These are phyloP conservation scores for Phylloscopus trochiloides DNA, from an alignment of 2,113 vertebrate species.

Conservation along the genomic window DNA sequence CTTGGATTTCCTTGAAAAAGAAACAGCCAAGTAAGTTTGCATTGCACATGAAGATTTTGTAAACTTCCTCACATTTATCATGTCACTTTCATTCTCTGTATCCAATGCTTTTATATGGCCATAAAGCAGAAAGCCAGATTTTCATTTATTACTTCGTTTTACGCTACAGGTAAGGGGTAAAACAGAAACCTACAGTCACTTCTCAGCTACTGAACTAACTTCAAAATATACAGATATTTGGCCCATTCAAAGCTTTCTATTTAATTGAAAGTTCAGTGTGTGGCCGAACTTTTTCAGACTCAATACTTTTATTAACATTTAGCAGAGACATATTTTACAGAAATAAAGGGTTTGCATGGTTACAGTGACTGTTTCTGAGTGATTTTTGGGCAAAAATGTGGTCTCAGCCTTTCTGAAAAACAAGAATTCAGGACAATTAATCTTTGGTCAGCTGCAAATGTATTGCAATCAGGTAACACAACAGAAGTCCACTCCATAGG, in stretches of 20 bases:
- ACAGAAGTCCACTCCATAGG: not conserved
- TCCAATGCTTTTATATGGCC: not conserved
- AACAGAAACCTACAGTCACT: conserved; percentile 2
- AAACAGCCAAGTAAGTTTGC: not conserved
- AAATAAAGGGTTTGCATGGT: conserved; percentile 7
- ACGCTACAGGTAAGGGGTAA: not conserved
- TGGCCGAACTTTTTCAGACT: not conserved
- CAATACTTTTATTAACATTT: conserved; percentile 47
- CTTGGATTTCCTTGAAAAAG: not conserved
- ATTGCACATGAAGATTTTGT: not conserved
- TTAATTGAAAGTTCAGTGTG: conserved; percentile 11
- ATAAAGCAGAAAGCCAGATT: not conserved
- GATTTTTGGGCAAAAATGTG: not conserved
- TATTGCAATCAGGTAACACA: not conserved
- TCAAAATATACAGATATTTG: conserved; percentile 3
- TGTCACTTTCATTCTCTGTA: not conserved
- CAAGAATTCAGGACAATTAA: not conserved
- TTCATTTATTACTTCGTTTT: conserved; percentile 30
- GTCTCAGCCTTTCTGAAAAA: not conserved
- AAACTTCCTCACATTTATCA: not conserved
- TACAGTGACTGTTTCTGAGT: not conserved
- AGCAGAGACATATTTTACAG: conserved; percentile 30
- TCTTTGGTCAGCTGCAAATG: not conserved
- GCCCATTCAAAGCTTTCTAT: not conserved
- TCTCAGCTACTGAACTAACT: conserved; percentile 21